Conservation (phyloP, 1,140 invertebrate genomes). For the Sminthurinus signatus region DNA sequence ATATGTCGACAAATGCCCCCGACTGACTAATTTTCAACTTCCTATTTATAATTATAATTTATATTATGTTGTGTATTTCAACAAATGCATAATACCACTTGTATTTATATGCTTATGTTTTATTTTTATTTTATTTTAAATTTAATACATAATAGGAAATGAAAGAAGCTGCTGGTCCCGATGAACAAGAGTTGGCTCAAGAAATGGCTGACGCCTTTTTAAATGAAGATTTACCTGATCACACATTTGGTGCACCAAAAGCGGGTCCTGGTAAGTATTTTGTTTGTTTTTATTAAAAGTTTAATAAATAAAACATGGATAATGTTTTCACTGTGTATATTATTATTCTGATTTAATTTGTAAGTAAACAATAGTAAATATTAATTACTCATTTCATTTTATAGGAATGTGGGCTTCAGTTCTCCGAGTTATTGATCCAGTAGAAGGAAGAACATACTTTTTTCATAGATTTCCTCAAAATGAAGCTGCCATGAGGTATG, state of each 20-base stretch:
- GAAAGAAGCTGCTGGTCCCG: conserved; percentile 89
- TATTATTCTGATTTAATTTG: too few relatives aligned
- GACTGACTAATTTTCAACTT: conserved; percentile 2
- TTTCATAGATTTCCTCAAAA: conserved; percentile 86
- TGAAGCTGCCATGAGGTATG: conserved; percentile 84
- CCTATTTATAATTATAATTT: neutral
- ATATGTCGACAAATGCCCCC: conserved; percentile 23
- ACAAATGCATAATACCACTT: neutral
- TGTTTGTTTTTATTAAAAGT: too few relatives aligned
- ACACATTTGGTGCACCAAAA: conserved; percentile 89
- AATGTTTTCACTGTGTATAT: too few relatives aligned
- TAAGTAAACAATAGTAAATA: too few relatives aligned
- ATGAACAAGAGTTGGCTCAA: conserved; percentile 87
- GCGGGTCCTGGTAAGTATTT: conserved; percentile 88
- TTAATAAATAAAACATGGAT: too few relatives aligned
- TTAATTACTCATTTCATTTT: too few relatives aligned
- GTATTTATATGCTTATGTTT: neutral
- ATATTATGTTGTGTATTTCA: too few relatives aligned
- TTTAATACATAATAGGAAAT: too few relatives aligned
- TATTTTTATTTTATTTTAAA: neutral
- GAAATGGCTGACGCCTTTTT: conserved; percentile 97
- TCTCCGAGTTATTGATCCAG: conserved; percentile 84
- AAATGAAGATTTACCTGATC: conserved; percentile 88
- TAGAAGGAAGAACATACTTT: conserved; percentile 71
- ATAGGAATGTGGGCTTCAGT: conserved; percentile 97